phyloP scores from a whole-genome alignment of 2,888 invertebrate genomes.

The Lissocephala sabroskyi region DNA sequence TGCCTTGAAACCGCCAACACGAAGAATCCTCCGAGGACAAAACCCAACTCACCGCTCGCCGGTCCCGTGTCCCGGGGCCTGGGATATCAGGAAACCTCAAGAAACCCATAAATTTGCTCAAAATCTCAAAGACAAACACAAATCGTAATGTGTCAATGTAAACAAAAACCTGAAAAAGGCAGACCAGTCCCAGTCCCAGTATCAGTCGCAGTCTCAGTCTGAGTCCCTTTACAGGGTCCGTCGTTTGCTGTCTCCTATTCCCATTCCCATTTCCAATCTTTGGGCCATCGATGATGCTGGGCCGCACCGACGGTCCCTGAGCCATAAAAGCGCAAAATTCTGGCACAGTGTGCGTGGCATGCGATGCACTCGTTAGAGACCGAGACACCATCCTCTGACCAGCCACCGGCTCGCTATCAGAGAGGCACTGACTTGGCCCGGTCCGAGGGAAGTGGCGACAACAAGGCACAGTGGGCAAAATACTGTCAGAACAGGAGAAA shows the following conservation, averaged over 20 bases:
- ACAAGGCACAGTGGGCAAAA: no score
- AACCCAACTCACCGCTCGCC: not conserved
- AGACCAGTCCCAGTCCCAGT: not conserved
- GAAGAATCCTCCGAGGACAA: constrained; percentile 5
- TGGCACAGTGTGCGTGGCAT: constrained; percentile 28
- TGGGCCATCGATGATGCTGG: no score
- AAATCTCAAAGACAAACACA: constrained; percentile 31
- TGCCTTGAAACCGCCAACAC: not conserved
- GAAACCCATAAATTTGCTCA: constrained; percentile 45
- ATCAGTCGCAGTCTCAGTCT: no score
- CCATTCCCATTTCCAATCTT: no score
- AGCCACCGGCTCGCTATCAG: no score
- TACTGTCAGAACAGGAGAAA: no score
- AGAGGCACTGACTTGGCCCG: no score
- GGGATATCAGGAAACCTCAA: constrained; percentile 27
- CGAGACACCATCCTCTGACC: no score
- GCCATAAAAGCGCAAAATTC: constrained; percentile 31
- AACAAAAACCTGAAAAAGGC: constrained; percentile 29
- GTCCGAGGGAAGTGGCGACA: no score
- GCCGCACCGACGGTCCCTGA: constrained; percentile 15
- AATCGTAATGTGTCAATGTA: constrained; percentile 51
- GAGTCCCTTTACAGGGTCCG: constrained; percentile 6
- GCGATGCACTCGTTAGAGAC: constrained; percentile 34
- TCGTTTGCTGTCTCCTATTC: no score
- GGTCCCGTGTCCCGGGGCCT: no score